These are phyloP conservation scores for Casuarius casuarius DNA, from an alignment of 2,113 vertebrate species.

Conservation along the genomic window DNA sequence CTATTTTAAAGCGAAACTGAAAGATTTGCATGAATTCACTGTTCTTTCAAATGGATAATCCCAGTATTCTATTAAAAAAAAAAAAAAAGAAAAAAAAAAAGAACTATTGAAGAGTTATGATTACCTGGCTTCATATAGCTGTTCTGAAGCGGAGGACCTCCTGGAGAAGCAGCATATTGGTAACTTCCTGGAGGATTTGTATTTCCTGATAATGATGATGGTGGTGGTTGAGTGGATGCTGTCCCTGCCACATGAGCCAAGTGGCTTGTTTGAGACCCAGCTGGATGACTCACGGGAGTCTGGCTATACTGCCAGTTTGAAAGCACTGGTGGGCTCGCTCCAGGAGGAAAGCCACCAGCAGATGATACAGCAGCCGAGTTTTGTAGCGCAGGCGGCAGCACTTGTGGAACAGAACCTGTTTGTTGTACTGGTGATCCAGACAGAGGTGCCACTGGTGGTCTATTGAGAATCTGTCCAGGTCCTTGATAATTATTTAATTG, in stretches of 20 bases:
- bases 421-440: slow-evolving; percentile 56
- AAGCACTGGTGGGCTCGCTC: slow-evolving; percentile 69
- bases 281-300: slow-evolving; percentile 56
- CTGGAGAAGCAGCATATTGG: slow-evolving; percentile 74
- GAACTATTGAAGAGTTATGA: fast-evolving
- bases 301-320: slow-evolving; percentile 85
- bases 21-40: neutral
- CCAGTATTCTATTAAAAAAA: neutral
- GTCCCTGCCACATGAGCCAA: slow-evolving; percentile 59
- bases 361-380: slow-evolving; percentile 79
- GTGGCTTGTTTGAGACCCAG: slow-evolving; percentile 74
- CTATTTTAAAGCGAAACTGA: neutral
- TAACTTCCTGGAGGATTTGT: slow-evolving; percentile 70
- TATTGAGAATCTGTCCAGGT: slow-evolving; percentile 79
- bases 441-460: slow-evolving; percentile 75
- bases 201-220: slow-evolving; percentile 33
- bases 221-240: slow-evolving; percentile 31
- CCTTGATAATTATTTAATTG: slow-evolving; percentile 79
- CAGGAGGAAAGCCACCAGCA: slow-evolving; percentile 78
- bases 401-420: slow-evolving; percentile 62
- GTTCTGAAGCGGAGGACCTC: slow-evolving; percentile 75
- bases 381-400: slow-evolving; percentile 71
- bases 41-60: neutral
- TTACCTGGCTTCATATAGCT: slow-evolving; percentile 79
- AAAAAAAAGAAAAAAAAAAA: neutral